Evolutionary conservation across 2,888 invertebrate species (phyloP).

Genomic region (Lithophane semibrunnea): DNA sequence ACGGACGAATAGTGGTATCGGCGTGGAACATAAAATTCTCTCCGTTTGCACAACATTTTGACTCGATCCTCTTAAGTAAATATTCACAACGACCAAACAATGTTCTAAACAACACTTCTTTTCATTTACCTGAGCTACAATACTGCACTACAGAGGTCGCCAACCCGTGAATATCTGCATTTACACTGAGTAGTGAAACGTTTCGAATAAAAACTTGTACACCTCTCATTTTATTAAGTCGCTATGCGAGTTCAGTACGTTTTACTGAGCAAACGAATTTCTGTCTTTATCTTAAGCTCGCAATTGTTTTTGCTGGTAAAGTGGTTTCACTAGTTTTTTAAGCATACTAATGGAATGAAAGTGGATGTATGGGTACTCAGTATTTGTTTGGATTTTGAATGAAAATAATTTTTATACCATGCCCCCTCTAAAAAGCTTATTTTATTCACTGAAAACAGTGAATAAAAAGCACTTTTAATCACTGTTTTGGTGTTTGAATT

Average conservation of each 20-base stretch:
- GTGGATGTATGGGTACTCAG: not conserved
- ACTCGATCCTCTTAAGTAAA: not conserved
- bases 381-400: not conserved
- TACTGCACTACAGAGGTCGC: constrained; percentile 57
- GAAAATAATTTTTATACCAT: not conserved
- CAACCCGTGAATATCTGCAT: constrained; percentile 64
- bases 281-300: constrained; percentile 33
- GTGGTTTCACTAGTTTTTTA: constrained; percentile 9
- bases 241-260: constrained; percentile 35
- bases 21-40: too few relatives aligned
- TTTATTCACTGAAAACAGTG: too few relatives aligned
- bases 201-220: constrained; percentile 64
- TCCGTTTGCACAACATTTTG: not conserved
- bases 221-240: constrained; percentile 56
- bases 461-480: too few relatives aligned
- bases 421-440: too few relatives aligned
- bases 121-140: not conserved
- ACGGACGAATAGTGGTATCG: not conserved
- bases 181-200: constrained; percentile 58
- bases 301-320: constrained; percentile 36
- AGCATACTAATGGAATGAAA: constrained; percentile 15
- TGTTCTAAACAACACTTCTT: constrained; percentile 44
- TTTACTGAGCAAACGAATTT: constrained; percentile 40
- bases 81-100: not conserved
- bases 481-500: too few relatives aligned